Evolutionary conservation across 1,140 invertebrate species (phyloP).

Genomic region (Brachionus sp.): DNA sequence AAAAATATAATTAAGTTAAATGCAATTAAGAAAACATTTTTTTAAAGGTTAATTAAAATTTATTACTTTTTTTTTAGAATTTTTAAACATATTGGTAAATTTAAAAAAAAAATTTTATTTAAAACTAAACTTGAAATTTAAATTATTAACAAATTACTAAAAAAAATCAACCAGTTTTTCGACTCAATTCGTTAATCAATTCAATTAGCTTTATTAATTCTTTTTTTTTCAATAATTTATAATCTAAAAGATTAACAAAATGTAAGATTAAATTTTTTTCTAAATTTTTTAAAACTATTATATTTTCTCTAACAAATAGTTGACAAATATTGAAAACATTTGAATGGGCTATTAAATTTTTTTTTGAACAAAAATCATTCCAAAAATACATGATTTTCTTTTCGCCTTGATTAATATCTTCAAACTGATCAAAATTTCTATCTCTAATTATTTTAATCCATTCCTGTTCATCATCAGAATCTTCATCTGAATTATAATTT

Average conservation of each 20-base stretch:
- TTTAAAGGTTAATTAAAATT: too few species aligned
- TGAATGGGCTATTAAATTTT: conserved; percentile 9
- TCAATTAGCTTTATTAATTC: conserved; percentile 17
- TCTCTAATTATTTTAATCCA: background rate
- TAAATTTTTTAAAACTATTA: background rate
- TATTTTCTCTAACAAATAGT: background rate
- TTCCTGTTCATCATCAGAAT: background rate
- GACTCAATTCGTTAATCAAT: background rate
- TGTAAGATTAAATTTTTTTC: conserved; percentile 27
- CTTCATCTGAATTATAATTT: background rate
- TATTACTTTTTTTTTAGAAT: too few species aligned
- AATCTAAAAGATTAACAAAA: conserved; percentile 24
- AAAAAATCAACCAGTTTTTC: background rate
- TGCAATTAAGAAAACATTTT: too few species aligned
- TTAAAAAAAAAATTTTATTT: too few species aligned
- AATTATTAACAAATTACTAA: background rate
- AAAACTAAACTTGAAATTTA: background rate
- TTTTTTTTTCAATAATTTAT: background rate
- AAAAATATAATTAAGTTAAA: too few species aligned
- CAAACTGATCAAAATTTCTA: background rate
- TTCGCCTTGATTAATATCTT: conserved; percentile 39
- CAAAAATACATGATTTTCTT: conserved; percentile 32
- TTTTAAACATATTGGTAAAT: too few species aligned
- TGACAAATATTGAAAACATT: background rate
- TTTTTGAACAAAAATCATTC: conserved; percentile 1